phyloP scores from a whole-genome alignment of 2,888 invertebrate genomes.

The Noctua janthe region DNA sequence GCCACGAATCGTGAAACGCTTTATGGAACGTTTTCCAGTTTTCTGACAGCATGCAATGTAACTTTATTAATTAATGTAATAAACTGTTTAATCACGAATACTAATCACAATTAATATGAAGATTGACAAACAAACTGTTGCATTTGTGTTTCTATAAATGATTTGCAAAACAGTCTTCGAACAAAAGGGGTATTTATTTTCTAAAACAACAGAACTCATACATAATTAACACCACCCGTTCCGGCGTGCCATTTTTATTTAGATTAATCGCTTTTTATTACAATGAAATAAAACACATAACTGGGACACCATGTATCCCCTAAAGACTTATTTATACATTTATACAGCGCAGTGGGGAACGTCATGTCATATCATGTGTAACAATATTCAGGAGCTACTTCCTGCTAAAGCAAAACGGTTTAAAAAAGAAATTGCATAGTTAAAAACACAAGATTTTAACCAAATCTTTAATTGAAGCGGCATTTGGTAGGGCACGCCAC shows the following conservation, averaged over 20 bases:
- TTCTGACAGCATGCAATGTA: neutral
- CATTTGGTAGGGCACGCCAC: too few relatives aligned
- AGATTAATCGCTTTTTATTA: slow-evolving; percentile 60
- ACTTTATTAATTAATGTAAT: neutral
- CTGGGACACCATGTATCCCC: slow-evolving; percentile 17
- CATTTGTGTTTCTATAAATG: neutral
- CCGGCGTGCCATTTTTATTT: slow-evolving; percentile 59
- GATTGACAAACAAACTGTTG: slow-evolving; percentile 28
- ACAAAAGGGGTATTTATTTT: slow-evolving; percentile 36
- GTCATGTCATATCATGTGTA: slow-evolving; percentile 8
- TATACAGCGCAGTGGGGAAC: slow-evolving; percentile 10
- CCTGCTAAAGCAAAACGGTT: too few relatives aligned
- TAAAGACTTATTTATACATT: slow-evolving; percentile 16
- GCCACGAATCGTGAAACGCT: neutral
- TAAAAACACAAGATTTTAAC: neutral
- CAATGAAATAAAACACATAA: slow-evolving; percentile 57
- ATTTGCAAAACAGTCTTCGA: slow-evolving; percentile 32
- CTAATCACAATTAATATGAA: neutral
- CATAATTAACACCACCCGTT: slow-evolving; percentile 53
- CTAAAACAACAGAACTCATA: slow-evolving; percentile 49
- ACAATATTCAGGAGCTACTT: neutral
- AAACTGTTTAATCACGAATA: neutral
- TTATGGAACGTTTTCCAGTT: too few relatives aligned
- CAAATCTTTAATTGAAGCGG: neutral
- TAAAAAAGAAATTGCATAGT: neutral